Evolutionary conservation across 2,797 vertebrate species (phyloP), one percentile per base, ranked within the genome.

Genomic region (Argya squamiceps): DNA sequence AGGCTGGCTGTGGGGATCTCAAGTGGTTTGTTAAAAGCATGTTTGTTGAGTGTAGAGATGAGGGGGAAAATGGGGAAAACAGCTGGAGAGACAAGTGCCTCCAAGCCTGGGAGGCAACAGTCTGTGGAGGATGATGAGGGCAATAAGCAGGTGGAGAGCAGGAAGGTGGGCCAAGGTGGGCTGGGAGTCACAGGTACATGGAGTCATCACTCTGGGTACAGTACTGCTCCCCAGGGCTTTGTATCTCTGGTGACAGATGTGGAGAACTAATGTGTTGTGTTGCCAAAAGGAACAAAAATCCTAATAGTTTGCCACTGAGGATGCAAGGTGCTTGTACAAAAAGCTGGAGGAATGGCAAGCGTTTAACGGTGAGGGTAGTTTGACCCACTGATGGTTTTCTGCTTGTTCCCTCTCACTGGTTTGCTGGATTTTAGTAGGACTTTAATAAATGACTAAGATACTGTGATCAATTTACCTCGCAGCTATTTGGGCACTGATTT

Each of bases 21-120:
- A 39, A 49, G 87, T 91, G 93, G 29, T 89, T 94, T 94, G 94
- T 94, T 92, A 74, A 91, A 91, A 94, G 76, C 49, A 4, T 84
- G 43, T 90, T 91, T 8, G 20, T 52, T 63, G 88, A 90, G 39
- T 39, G 64, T 41, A 58, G 92, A 83, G 68, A 37, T 53, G 84
- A 85, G 83, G 60, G 60, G 41, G 68, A 83, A 67, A 56, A 43
- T 20, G 50, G 23, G 15, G 58, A 58, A n/a, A 56, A 47, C 67
- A 53, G 59, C 63, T 49, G 71, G 55, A 80, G 71, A 80, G 56
- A 70, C 37, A 50, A 89, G 52, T 16, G 29, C 23, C 6, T 68
- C 21, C 0, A 16, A 79, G 59, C n/a, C 63, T 53, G 36, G 64
- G 56, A 80, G 88, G 60, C 64, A 30, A 34, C 11, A 56, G 23